Evolutionary conservation across 2,888 invertebrate species (phyloP).

Genomic region (Pegoplata infirma): DNA sequence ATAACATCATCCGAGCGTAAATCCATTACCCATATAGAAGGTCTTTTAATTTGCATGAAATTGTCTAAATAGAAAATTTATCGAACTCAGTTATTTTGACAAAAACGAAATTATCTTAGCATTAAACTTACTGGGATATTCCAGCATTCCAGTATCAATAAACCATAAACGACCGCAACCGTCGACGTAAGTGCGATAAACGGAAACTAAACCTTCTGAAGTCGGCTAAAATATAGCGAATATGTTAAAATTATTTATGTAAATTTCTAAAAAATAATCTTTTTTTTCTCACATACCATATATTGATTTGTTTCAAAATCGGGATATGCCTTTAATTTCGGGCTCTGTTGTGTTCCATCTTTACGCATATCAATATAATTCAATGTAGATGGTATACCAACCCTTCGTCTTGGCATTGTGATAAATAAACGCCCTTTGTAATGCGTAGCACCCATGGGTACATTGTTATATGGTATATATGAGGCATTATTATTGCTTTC

Average conservation of each 20-base stretch:
- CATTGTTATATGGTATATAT: slow-evolving; percentile 76
- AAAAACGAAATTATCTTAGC: not conserved
- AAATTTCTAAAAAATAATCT: not conserved
- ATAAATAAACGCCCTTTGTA: slow-evolving; percentile 82
- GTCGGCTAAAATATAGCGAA: slow-evolving; percentile 49
- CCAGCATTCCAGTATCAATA: slow-evolving; percentile 86
- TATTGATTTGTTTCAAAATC: slow-evolving; percentile 71
- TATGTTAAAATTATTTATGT: not conserved
- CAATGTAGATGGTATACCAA: slow-evolving; percentile 82
- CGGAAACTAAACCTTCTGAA: slow-evolving; percentile 80
- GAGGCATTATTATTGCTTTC: slow-evolving; percentile 42
- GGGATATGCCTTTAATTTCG: slow-evolving; percentile 75
- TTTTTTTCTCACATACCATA: slow-evolving; percentile 12
- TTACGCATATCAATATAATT: slow-evolving; percentile 78
- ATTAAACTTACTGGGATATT: slow-evolving; percentile 82
- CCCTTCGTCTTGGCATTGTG: slow-evolving; percentile 85
- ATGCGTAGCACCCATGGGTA: slow-evolving; percentile 76
- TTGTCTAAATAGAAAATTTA: slow-evolving; percentile 67
- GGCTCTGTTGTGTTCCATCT: slow-evolving; percentile 71
- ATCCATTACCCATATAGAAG: slow-evolving; percentile 84
- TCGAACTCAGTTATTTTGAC: not conserved
- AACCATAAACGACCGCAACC: slow-evolving; percentile 87
- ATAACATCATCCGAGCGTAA: slow-evolving; percentile 82
- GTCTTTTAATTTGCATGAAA: slow-evolving; percentile 79
- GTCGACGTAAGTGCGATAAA: slow-evolving; percentile 86